Evolutionary conservation across 1,140 invertebrate genomes (phyloP).

Genomic region (Papilio glaucus): DNA sequence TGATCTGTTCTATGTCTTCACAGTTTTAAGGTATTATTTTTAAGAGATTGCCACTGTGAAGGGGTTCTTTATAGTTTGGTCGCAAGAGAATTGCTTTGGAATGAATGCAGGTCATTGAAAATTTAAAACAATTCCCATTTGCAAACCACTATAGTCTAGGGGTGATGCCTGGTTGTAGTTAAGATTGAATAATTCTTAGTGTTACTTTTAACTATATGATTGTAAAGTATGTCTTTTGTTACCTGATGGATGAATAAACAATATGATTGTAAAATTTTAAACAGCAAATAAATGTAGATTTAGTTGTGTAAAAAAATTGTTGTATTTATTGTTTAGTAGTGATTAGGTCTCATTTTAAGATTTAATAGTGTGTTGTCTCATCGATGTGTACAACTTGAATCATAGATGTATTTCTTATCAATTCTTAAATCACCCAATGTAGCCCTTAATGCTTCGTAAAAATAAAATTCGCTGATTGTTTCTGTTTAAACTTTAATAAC

Average conservation of each 20-base stretch:
- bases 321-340: slow-evolving; percentile 63
- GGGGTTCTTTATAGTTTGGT: slow-evolving; percentile 38
- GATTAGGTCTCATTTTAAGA: slow-evolving; percentile 41
- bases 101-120: slow-evolving; percentile 65
- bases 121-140: slow-evolving; percentile 37
- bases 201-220: slow-evolving; percentile 41
- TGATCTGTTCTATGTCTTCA: background rate
- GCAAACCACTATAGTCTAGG: background rate
- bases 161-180: slow-evolving; percentile 21
- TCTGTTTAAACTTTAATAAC: slow-evolving; percentile 18
- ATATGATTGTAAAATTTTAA: slow-evolving; percentile 50
- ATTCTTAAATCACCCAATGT: background rate
- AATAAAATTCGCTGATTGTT: slow-evolving; percentile 34
- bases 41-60: slow-evolving; percentile 26
- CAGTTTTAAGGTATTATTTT: background rate
- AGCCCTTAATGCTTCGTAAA: slow-evolving; percentile 32
- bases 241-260: slow-evolving; percentile 60
- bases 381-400: slow-evolving; percentile 38
- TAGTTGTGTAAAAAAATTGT: slow-evolving; percentile 55
- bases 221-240: slow-evolving; percentile 46
- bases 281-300: slow-evolving; percentile 29
- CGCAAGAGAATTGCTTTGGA: slow-evolving; percentile 46
- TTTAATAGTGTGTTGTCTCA: slow-evolving; percentile 39
- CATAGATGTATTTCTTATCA: slow-evolving; percentile 1
- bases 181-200: slow-evolving; percentile 40